These are phyloP conservation scores for Meda fulgida DNA, from an alignment of 2,797 vertebrate genomes.

Conservation along the genomic window DNA sequence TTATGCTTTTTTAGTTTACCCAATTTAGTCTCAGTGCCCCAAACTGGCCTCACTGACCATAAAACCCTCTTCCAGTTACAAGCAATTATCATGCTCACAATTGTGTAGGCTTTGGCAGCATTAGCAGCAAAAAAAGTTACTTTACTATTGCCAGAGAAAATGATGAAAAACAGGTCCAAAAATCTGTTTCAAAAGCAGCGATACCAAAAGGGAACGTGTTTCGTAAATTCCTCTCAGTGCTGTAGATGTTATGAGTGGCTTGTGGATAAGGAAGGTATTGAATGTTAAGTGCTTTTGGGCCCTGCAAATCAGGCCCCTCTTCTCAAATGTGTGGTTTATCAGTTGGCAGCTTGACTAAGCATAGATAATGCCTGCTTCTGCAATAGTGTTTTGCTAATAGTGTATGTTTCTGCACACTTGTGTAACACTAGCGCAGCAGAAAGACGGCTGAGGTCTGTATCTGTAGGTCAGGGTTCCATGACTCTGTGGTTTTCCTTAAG, in stretches of 20 bases:
- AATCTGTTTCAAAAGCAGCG: constrained; percentile 31
- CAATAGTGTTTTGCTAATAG: constrained; percentile 22
- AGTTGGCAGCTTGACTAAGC: constrained; percentile 39
- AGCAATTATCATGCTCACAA: constrained; percentile 52
- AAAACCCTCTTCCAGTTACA: constrained; percentile 53
- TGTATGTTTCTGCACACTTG: constrained; percentile 17
- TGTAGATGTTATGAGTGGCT: constrained; percentile 40
- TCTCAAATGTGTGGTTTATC: constrained; percentile 41
- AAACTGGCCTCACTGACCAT: constrained; percentile 34
- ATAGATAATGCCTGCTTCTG: constrained; percentile 27
- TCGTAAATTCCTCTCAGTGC: constrained; percentile 19
- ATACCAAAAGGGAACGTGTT: constrained; percentile 33
- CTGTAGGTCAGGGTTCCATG: constrained; percentile 7
- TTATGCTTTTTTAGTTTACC: neutral
- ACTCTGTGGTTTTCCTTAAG: neutral
- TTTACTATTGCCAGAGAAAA: constrained; percentile 19
- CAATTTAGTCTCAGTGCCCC: neutral
- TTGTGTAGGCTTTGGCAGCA: constrained; percentile 39
- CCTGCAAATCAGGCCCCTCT: constrained; percentile 26
- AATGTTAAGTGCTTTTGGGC: constrained; percentile 21
- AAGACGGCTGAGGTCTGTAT: neutral
- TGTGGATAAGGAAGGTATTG: constrained; percentile 23
- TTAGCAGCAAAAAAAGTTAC: constrained; percentile 24
- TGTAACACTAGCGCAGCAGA: neutral
- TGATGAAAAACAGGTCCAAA: constrained; percentile 28